Conservation (phyloP, 2,113 vertebrate genomes). For the Ptyas mucosa region DNA sequence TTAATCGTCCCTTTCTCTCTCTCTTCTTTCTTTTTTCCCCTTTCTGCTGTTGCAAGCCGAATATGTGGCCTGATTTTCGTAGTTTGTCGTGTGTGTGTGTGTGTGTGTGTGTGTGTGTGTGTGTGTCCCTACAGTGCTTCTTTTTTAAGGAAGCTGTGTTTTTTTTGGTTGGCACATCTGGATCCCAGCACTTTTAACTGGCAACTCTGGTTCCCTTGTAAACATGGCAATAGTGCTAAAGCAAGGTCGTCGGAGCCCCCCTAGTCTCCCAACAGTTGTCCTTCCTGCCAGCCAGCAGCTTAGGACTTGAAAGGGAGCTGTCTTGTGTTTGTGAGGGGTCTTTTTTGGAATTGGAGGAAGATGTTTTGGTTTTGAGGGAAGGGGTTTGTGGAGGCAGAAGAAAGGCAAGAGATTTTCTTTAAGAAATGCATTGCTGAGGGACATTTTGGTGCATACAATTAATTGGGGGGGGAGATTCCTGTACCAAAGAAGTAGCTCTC, state of each 20-base stretch:
- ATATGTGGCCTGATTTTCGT: constrained; percentile 26
- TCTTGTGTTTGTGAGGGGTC: background rate
- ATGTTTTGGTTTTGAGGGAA: background rate
- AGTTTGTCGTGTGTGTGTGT: constrained; percentile 7
- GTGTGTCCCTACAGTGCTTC: background rate
- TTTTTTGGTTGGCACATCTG: constrained; percentile 9
- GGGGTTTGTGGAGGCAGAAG: background rate
- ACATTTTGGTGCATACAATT: constrained; percentile 12
- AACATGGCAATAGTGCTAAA: constrained; percentile 10
- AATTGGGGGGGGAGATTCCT: background rate
- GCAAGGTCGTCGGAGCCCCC: constrained; percentile 62
- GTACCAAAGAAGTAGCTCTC: background rate
- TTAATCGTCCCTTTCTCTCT: constrained; percentile 26
- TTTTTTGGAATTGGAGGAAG: background rate
- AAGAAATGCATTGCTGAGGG: constrained; percentile 6
- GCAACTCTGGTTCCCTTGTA: constrained; percentile 23
- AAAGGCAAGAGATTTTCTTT: background rate
- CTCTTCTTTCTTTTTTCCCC: background rate
- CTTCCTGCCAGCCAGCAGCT: constrained; percentile 33
- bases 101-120: background rate
- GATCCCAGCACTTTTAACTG: constrained; percentile 1
- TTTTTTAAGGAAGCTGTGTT: background rate
- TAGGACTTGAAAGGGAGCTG: background rate
- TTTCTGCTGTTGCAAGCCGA: constrained; percentile 21
- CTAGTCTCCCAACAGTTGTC: constrained; percentile 29